Evolutionary conservation across 2,113 vertebrate species (phyloP).

Genomic region (Mesoclemmys tuberculata): DNA sequence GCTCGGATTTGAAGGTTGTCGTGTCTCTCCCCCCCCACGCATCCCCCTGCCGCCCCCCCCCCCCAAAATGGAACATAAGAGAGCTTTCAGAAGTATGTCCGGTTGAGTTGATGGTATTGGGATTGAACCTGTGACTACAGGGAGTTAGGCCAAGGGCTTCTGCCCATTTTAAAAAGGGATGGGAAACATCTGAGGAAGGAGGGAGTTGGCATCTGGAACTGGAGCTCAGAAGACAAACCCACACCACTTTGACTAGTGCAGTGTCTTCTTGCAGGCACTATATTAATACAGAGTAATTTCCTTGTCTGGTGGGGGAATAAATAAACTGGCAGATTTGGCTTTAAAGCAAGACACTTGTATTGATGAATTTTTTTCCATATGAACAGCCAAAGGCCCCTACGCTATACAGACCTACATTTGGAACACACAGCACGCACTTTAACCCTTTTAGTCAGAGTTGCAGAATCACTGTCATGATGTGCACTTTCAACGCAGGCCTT

Average conservation of each 20-base stretch:
- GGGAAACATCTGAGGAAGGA: not conserved
- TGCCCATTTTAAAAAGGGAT: not conserved
- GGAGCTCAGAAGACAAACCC: not conserved
- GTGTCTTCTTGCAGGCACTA: not conserved
- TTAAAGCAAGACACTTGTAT: fast-evolving
- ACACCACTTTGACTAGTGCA: no score
- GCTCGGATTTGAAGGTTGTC: not conserved
- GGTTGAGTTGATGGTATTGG: not conserved
- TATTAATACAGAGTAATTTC: not conserved
- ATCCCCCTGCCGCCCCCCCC: no score
- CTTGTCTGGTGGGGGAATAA: not conserved
- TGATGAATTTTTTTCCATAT: not conserved
- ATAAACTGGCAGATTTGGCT: not conserved
- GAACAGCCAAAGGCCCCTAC: not conserved
- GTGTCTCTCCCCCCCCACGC: no score
- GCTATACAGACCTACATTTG: not conserved
- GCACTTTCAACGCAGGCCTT: not conserved
- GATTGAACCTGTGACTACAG: not conserved
- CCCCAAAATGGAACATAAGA: not conserved
- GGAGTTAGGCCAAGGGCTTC: not conserved
- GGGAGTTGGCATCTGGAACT: not conserved
- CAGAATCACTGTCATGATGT: fast-evolving
- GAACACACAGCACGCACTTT: not conserved
- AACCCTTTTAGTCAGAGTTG: not conserved
- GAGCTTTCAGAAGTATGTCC: not conserved